Evolutionary conservation across 2,888 invertebrate genomes (phyloP), one percentile per base, ranked within the genome.

Genomic region (Hypomecis punctinalis): DNA sequence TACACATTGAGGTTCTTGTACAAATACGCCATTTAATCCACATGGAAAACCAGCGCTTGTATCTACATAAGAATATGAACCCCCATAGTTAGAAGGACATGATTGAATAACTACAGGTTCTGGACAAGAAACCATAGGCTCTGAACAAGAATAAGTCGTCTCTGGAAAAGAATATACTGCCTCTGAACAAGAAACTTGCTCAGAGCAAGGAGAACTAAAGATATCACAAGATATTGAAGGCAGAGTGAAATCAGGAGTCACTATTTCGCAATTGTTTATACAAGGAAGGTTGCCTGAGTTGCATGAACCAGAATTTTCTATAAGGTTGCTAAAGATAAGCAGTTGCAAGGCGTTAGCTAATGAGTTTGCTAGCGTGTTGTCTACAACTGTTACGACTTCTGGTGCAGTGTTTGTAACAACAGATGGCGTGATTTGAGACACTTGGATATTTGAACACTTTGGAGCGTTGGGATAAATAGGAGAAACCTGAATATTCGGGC

Each of bases 261-360:
- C 23, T 4, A 66, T 35, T 10, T 70, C 70, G 9, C 57, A 60
- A n/a, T 69, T 56, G 33, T 64, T 71, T 9, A 60, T 60, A 35
- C 56, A 71, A 6, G 67, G 65, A 8, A 35, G 10, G 5, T 45
- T 13, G 11, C 55, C 51, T 37, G 47, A 33, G 51, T 40, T 46
- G 11, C 7, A 9, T 35, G 39, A 13, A 9, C 42, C 43, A 11
- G 35, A 43, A 33, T 75, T 76, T 57, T 84, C 83, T 0, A 89
- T 75, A 0, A 88, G 67, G 7, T 88, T 84, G n/a, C 85, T 87
- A 0, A 86, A 83, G 0, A 90, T 83, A 0, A 89, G 69, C 0
- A 89, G 67, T 62, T 89, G 89, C 0, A 90, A 66, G 0, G 88
- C 83, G 39, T 89, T 89, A 0, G 87, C 89, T 35, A 90, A 69